phyloP scores from a whole-genome alignment of 2,888 invertebrate species.

The Nebria salina region DNA sequence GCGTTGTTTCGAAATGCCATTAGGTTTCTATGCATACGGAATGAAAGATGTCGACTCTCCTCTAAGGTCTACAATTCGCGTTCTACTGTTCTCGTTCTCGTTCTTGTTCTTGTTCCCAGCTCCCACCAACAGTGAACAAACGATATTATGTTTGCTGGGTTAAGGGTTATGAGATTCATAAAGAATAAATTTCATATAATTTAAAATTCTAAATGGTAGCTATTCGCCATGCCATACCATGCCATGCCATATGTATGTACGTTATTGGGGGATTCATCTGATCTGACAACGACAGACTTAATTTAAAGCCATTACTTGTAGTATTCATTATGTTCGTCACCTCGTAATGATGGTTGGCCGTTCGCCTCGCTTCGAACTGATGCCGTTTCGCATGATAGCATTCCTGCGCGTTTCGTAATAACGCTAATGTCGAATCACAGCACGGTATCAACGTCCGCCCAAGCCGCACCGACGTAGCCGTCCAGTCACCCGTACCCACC shows the following conservation, averaged over 20 bases:
- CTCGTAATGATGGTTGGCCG: not conserved
- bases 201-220: too few species aligned
- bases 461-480: not conserved
- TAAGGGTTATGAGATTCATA: not conserved
- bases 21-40: constrained; percentile 64
- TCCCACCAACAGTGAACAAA: not conserved
- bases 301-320: not conserved
- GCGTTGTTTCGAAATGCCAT: constrained; percentile 61
- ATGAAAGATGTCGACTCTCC: constrained; percentile 57
- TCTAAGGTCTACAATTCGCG: not conserved
- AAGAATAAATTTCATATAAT: not conserved
- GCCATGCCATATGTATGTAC: too few species aligned
- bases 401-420: constrained; percentile 18
- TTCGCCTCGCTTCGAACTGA: not conserved
- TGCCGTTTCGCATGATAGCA: not conserved
- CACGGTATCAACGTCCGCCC: constrained; percentile 2
- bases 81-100: not conserved
- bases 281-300: not conserved
- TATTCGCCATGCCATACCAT: too few species aligned
- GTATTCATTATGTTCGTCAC: not conserved
- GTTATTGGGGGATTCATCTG: too few species aligned
- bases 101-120: too few species aligned
- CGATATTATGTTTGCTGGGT: not conserved
- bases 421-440: constrained; percentile 32
- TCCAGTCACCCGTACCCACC: constrained; percentile 7